These are phyloP conservation scores for Agrochola litura DNA, from an alignment of 2,888 invertebrate species.

Conservation along the genomic window DNA sequence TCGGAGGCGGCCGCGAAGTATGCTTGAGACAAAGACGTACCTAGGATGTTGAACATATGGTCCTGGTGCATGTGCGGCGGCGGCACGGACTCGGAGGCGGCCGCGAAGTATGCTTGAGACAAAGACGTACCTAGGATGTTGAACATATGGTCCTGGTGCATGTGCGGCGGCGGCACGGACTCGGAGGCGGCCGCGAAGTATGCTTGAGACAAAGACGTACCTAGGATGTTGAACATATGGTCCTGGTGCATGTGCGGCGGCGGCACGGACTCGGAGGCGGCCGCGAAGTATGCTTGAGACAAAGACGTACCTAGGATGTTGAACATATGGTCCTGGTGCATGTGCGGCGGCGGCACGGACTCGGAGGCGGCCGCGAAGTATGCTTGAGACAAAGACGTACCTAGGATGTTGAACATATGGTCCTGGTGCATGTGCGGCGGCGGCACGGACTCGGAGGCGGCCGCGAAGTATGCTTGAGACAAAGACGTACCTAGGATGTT, in stretches of 20 bases:
- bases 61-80: constrained; percentile 87
- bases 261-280: constrained; percentile 80
- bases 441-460: constrained; percentile 80
- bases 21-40: constrained; percentile 64
- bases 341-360: constrained; percentile 82
- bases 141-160: constrained; percentile 88
- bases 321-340: constrained; percentile 88
- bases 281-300: background rate
- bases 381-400: constrained; percentile 64
- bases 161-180: constrained; percentile 82
- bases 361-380: constrained; percentile 77
- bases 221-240: constrained; percentile 86
- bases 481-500: constrained; percentile 80
- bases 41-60: constrained; percentile 86
- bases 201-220: constrained; percentile 64
- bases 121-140: constrained; percentile 80
- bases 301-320: constrained; percentile 80
- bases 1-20: constrained; percentile 77
- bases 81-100: constrained; percentile 80
- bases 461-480: background rate
- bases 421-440: constrained; percentile 87
- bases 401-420: constrained; percentile 86
- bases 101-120: background rate
- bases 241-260: constrained; percentile 87
- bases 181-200: constrained; percentile 77